Base-by-base conservation (phyloP, 2,113 vertebrate species). In the Hypomesus transpacificus region DNA sequence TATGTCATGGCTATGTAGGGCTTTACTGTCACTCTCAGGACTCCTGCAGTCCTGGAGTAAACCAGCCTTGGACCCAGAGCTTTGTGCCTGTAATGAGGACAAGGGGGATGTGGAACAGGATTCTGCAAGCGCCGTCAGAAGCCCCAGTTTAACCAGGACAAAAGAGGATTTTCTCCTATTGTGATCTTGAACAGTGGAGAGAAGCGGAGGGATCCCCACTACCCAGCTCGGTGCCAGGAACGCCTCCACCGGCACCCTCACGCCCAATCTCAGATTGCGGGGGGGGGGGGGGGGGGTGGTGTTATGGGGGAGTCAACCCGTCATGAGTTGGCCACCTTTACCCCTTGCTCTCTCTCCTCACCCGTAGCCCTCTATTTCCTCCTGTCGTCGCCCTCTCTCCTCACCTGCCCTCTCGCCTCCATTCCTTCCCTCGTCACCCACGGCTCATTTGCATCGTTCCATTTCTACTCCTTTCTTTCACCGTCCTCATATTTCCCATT, bases 201-300 rank as follows among this genome's bases (percentile, higher is more conserved):
- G 78, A 57, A 75, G 85, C 89, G 89, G 89, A 89, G 88, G 89
- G 79, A 46, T 78, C 76, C 77, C 76, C 74, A 66, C 69, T 67
- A 70, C 73, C 70, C 65, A 46, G 31, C 66, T 53, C 60, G 66
- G 77, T 74, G 85, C 86, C 79, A 82, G 77, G 86, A 87, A 89
- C 80, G 69, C 68, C 56, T 65, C 72, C 79, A 85, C 85, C 89
- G 86, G 70, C 83, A 70, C 75, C 70, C 79, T 74, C 68, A 85
- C 86, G 82, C 86, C 71, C 21, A 54, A 71, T 73, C 81, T 75
- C 78, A 70, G 83, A 74, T 60, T 58, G 74, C 46, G 56, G 76
- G 76, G 65, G 53, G 22, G 16, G 14, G 34, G 46, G 69, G 83
- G 70, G 81, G 77, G 64, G 39, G 20, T 16, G 39, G 64, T 20